phyloP scores from a whole-genome alignment of 1,140 invertebrate genomes.

The Drosophila parvula region DNA sequence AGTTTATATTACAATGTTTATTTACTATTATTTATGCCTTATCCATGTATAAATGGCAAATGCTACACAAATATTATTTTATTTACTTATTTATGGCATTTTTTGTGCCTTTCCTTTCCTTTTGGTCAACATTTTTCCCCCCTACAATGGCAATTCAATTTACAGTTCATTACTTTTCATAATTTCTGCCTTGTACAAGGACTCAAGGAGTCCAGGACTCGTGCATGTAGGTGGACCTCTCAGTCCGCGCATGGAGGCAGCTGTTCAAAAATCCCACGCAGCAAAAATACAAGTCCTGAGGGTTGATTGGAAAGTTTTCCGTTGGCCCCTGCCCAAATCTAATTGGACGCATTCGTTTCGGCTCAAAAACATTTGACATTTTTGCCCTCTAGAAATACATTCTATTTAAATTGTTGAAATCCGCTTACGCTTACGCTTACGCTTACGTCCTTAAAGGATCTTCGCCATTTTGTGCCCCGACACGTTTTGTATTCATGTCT shows the following conservation, averaged over 20 bases:
- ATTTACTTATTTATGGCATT: constrained; percentile 3
- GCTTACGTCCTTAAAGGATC: constrained; percentile 23
- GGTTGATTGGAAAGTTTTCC: constrained; percentile 42
- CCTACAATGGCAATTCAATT: constrained; percentile 54
- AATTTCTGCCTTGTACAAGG: constrained; percentile 49
- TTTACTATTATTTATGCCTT: not conserved
- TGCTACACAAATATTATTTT: constrained; percentile 1
- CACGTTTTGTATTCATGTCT: constrained; percentile 31
- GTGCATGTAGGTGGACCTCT: constrained; percentile 1
- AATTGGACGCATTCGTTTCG: constrained; percentile 66
- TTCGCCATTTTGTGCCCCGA: constrained; percentile 42
- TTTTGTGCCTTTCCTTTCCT: not conserved
- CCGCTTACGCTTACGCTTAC: constrained; percentile 69
- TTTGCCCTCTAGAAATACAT: constrained; percentile 61
- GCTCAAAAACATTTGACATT: constrained; percentile 64
- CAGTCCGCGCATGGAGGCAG: constrained; percentile 28
- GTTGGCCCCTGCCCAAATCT: constrained; percentile 49
- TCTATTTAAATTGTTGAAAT: constrained; percentile 79
- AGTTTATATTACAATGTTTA: not conserved
- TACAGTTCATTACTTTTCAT: constrained; percentile 76
- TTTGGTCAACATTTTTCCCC: not conserved
- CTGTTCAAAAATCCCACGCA: constrained; percentile 73
- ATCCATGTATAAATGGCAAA: not conserved
- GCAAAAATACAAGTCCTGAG: constrained; percentile 19
- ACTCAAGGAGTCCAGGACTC: constrained; percentile 10